Evolutionary conservation across 2,113 vertebrate species (phyloP), one percentile per base, ranked within the genome.

Genomic region (Plotosus lineatus): DNA sequence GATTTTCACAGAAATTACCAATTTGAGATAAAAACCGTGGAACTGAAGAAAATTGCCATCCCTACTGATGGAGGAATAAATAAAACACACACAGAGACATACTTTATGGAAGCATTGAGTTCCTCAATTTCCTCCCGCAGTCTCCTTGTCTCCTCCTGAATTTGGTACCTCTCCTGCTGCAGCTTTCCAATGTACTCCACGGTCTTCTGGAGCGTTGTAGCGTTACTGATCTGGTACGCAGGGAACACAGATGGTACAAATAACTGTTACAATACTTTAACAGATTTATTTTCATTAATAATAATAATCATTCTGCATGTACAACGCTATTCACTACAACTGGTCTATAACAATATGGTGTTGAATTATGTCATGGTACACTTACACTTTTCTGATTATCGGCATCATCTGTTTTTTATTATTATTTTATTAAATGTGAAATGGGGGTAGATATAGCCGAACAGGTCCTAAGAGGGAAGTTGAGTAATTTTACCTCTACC

Each of bases 111-210:
- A 31, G 93, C 68, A 7, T 98, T 97, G 77, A 99, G 95, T 82
- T 95, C 95, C 85, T 97, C 96, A 1, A 98, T 95, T 53, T 99
- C 95, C 75, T 98, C 97, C 68, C 95, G 94, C 7, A 99, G 92
- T 53, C 95, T 94, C 81, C 86, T 93, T 33, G 94, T 90, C 82
- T 99, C 97, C 44, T 98, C 97, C 86, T 95, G 96, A 86, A 96
- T 92, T 88, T 97, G 95, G 31, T 92, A 85, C 69, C 98, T 92
- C 80, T 98, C 97, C 90, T 97, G 96, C 86, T 99, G 97, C 31
- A 99, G 93, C 84, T 98, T 99, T 63, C 94, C 89, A 33, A 99
- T 98, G 88, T 98, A 95, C 44, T 98, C 97, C 85, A 98, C 95
- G 0, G 98, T 95, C 90, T 97, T 99, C 91, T 98, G 97, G 63